These are phyloP conservation scores for Eospalax fontanierii DNA, from an alignment of 2,797 vertebrate species.

Conservation along the genomic window DNA sequence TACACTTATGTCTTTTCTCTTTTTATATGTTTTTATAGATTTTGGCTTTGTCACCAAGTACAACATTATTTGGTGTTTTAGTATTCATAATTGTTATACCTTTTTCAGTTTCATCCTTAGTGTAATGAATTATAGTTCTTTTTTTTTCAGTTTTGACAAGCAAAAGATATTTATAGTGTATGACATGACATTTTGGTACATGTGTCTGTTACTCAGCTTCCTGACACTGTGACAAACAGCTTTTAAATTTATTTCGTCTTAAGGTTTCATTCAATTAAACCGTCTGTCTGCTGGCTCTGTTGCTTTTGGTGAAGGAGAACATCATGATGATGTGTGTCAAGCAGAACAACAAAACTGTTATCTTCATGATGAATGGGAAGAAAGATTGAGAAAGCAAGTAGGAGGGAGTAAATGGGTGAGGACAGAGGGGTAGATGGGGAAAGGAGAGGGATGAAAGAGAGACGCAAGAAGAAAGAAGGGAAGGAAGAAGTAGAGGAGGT, in stretches of 20 bases:
- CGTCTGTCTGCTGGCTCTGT: not conserved
- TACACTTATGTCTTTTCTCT: conserved; percentile 2
- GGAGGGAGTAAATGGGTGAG: accelerated
- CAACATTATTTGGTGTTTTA: not conserved
- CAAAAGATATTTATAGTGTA: not conserved
- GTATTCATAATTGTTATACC: not conserved
- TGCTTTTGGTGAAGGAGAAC: not conserved
- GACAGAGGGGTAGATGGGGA: not conserved
- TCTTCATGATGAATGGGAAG: not conserved
- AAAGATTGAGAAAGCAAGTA: not conserved
- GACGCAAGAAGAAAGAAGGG: no score
- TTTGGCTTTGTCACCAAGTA: conserved; percentile 1
- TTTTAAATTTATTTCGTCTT: not conserved
- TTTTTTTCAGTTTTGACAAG: not conserved
- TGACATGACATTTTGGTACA: not conserved
- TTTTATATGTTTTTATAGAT: not conserved
- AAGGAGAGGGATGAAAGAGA: not conserved
- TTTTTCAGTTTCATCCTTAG: not conserved
- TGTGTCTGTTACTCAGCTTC: not conserved
- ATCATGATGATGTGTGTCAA: no score
- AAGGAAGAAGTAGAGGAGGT: not conserved
- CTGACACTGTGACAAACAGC: not conserved
- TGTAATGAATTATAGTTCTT: not conserved
- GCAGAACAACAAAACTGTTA: not conserved
- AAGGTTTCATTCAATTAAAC: not conserved